Percentiles rank a stretch among this genome's conserved stretches.
These are phyloP conservation scores for Trileptium ribeirensis DNA, from an alignment of 2,888 invertebrate species.

Conservation along the genomic window DNA sequence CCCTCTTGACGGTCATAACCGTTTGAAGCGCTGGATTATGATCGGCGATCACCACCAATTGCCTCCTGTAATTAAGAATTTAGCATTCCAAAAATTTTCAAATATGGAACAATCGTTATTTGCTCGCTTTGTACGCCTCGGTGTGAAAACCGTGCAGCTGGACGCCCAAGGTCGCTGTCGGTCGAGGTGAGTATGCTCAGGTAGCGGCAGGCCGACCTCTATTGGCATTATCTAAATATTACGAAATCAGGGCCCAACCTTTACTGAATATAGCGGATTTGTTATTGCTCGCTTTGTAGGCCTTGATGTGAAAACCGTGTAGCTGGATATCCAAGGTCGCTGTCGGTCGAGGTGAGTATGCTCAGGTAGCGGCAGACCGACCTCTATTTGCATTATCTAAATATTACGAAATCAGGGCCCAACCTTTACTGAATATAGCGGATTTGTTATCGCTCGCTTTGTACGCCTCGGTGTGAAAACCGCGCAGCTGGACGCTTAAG, in stretches of 20 bases:
- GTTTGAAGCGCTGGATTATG: slow-evolving; percentile 99
- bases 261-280: slow-evolving; percentile 99
- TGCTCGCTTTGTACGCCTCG: slow-evolving; percentile 85
- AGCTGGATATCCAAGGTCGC: slow-evolving; percentile 93
- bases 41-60: slow-evolving; percentile 98
- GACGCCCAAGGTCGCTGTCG: slow-evolving; percentile 95
- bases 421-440: slow-evolving; percentile 99
- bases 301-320: slow-evolving; percentile 90
- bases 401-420: too few relatives aligned
- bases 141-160: slow-evolving; percentile 91
- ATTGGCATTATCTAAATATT: too few relatives aligned
- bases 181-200: slow-evolving; percentile 60
- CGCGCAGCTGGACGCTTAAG: slow-evolving; percentile 93
- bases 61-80: slow-evolving; percentile 98
- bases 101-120: slow-evolving; percentile 99
- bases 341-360: slow-evolving; percentile 66
- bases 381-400: too few relatives aligned
- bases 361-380: too few relatives aligned
- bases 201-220: too few relatives aligned
- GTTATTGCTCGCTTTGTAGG: slow-evolving; percentile 90
- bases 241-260: too few relatives aligned
- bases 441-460: slow-evolving; percentile 94
- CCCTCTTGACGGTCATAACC: slow-evolving; percentile 87
- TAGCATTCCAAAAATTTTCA: slow-evolving; percentile 99
- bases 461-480: slow-evolving; percentile 93